Evolutionary conservation across 1,140 invertebrate species (phyloP).

Genomic region (Caenorhabditis tropicalis): DNA sequence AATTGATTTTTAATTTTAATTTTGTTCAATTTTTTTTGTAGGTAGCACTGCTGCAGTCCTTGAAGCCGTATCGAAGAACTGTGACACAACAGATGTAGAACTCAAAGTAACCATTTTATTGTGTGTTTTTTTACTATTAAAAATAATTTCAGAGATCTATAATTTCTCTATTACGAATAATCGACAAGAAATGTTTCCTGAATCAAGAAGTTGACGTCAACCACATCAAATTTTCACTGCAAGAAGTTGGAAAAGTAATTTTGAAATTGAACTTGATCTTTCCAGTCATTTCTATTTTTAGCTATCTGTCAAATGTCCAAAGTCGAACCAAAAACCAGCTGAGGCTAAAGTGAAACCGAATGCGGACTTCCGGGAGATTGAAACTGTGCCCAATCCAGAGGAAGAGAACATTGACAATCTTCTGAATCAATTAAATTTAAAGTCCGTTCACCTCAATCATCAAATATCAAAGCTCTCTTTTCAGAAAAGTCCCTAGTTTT

Average conservation of each 20-base stretch:
- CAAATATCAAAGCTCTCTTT: not conserved
- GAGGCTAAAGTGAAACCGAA: not conserved
- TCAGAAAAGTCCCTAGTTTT: constrained; percentile 61
- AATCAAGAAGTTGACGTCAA: constrained; percentile 36
- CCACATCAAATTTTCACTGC: constrained; percentile 23
- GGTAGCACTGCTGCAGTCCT: constrained; percentile 27
- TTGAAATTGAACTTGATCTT: not conserved
- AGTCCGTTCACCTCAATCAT: constrained; percentile 16
- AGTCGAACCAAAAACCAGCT: not conserved
- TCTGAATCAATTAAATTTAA: constrained; percentile 55
- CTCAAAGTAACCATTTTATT: not conserved
- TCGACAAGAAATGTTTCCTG: constrained; percentile 36
- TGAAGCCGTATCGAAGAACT: constrained; percentile 36
- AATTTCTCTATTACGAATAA: constrained; percentile 19
- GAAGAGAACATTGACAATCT: constrained; percentile 54
- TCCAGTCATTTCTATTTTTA: not conserved
- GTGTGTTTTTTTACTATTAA: not conserved
- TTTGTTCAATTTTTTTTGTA: not conserved
- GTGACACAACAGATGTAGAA: not conserved
- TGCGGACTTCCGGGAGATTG: constrained; percentile 21
- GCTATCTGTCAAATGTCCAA: constrained; percentile 14
- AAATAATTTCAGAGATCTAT: constrained; percentile 20
- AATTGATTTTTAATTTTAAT: not conserved
- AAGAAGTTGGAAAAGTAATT: constrained; percentile 25
- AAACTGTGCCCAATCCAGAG: not conserved